These are phyloP conservation scores for Girardia tigrina DNA, from an alignment of 2,888 invertebrate species.

Conservation along the genomic window DNA sequence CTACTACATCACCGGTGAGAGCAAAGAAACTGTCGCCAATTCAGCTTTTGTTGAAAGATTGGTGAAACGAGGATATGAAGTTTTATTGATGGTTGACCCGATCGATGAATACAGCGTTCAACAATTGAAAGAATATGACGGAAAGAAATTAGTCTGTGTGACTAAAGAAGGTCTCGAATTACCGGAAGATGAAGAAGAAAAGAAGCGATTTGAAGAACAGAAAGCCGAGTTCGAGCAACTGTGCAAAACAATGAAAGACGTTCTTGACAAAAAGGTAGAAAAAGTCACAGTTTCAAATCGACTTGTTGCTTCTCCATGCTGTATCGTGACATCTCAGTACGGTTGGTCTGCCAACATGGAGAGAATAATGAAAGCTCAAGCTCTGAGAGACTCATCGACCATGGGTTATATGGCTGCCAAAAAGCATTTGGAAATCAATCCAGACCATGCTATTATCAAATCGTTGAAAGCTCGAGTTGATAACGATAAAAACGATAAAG, in stretches of 20 bases:
- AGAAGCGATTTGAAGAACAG: conserved; percentile 85
- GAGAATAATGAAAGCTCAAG: conserved; percentile 98
- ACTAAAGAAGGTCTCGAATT: conserved; percentile 93
- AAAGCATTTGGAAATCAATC: conserved; percentile 94
- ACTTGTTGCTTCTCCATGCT: conserved; percentile 89
- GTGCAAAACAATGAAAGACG: conserved; percentile 73
- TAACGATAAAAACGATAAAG: conserved; percentile 90
- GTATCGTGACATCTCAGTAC: conserved; percentile 93
- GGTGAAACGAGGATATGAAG: conserved; percentile 90
- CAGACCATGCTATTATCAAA: conserved; percentile 81
- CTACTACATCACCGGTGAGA: conserved; percentile 77
- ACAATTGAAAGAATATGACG: conserved; percentile 92
- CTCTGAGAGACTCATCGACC: conserved; percentile 81
- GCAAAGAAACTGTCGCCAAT: conserved; percentile 78
- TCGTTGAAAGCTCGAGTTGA: conserved; percentile 64
- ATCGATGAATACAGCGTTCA: conserved; percentile 98
- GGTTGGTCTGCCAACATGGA: conserved; percentile 99
- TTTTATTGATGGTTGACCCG: conserved; percentile 92
- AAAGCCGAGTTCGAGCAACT: conserved; percentile 64
- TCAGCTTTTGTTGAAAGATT: conserved; percentile 94
- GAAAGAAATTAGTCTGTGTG: conserved; percentile 82
- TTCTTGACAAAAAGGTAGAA: conserved; percentile 91
- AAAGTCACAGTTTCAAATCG: conserved; percentile 88
- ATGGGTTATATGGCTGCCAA: conserved; percentile 99
- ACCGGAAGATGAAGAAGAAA: conserved; percentile 91